phyloP scores from a whole-genome alignment of 2,113 vertebrate species.

The Labeo catla region DNA sequence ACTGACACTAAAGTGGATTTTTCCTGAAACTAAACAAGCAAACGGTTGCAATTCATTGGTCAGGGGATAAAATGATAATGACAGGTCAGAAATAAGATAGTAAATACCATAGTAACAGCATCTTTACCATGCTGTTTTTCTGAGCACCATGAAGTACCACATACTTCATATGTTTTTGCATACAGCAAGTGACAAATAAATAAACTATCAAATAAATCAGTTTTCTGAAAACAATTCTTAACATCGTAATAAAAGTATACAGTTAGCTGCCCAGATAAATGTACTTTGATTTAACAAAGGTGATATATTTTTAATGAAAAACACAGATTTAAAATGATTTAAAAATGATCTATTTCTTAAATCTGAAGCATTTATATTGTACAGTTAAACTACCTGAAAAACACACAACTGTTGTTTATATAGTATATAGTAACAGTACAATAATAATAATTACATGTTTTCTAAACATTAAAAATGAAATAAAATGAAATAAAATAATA shows the following conservation, averaged over 20 bases:
- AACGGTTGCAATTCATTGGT: neutral
- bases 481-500: too few relatives aligned
- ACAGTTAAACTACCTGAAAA: neutral
- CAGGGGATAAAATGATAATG: neutral
- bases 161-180: neutral
- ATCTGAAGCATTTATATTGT: neutral
- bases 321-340: neutral
- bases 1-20: slow-evolving; percentile 14
- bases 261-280: neutral
- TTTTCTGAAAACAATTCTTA: too few relatives aligned
- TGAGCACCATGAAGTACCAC: neutral
- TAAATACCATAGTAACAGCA: neutral
- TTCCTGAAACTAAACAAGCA: neutral
- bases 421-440: too few relatives aligned
- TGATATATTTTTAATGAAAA: neutral
- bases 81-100: neutral
- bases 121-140: neutral
- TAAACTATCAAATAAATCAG: too few relatives aligned
- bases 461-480: too few relatives aligned
- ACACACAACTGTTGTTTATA: neutral
- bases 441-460: too few relatives aligned
- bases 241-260: too few relatives aligned
- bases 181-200: neutral
- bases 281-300: neutral
- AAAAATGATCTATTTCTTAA: neutral